A percentile compares a stretch with the other conserved stretches of the same genome.
phyloP scores from a whole-genome alignment of 1,140 invertebrate species.

The Drosophila rhopaloa region DNA sequence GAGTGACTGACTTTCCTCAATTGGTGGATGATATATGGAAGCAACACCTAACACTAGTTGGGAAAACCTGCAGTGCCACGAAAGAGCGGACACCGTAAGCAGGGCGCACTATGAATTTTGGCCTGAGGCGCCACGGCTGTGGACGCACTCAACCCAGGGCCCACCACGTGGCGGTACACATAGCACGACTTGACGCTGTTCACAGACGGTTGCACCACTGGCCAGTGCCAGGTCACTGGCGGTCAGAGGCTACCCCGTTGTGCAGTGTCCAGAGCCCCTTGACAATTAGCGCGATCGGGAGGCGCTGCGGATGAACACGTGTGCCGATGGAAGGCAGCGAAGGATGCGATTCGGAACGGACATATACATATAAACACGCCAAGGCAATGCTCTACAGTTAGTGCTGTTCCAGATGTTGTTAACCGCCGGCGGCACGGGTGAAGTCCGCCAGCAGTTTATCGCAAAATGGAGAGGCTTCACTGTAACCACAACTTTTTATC shows the following conservation, averaged over 20 bases:
- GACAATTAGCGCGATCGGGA: conserved; percentile 13
- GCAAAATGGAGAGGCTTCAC: conserved; percentile 48
- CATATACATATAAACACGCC: background rate
- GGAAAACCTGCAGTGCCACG: conserved; percentile 78
- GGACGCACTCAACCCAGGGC: conserved; percentile 77
- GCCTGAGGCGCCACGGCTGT: conserved; percentile 78
- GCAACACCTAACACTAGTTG: conserved; percentile 11
- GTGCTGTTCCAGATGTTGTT: conserved; percentile 69
- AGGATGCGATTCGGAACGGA: conserved; percentile 13
- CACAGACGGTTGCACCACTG: conserved; percentile 84
- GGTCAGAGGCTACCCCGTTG: conserved; percentile 84
- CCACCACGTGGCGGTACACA: conserved; percentile 84
- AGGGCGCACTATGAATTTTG: conserved; percentile 84
- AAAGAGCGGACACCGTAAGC: conserved; percentile 55
- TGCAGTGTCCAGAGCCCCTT: conserved; percentile 83
- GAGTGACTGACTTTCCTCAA: background rate
- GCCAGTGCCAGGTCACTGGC: conserved; percentile 83
- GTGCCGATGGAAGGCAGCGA: conserved; percentile 21
- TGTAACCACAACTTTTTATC: conserved; percentile 80
- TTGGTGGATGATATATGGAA: background rate
- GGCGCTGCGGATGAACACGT: conserved; percentile 22
- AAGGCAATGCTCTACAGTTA: background rate
- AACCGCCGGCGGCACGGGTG: conserved; percentile 47
- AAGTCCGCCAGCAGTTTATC: conserved; percentile 54
- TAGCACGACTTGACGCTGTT: conserved; percentile 84